These are phyloP conservation scores for Pollicipes pollicipes DNA, from an alignment of 1,140 invertebrate species.

Conservation along the genomic window DNA sequence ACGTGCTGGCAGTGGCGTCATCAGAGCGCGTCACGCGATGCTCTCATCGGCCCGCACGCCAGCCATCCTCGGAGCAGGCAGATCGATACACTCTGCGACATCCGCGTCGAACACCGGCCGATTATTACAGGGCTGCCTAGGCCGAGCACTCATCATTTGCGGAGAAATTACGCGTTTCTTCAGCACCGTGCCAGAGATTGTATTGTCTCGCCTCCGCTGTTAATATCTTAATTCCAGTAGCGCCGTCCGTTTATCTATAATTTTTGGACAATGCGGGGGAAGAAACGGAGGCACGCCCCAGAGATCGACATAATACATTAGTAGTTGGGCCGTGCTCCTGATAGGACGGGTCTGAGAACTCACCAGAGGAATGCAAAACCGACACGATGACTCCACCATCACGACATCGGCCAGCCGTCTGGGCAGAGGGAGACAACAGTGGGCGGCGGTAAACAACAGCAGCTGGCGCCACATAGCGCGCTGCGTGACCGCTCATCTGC, in stretches of 20 bases:
- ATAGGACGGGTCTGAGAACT: background rate
- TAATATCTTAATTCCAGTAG: conserved; percentile 1
- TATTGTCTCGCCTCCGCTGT: background rate
- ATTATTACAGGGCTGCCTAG: background rate
- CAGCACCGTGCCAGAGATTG: background rate
- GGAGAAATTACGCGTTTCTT: background rate
- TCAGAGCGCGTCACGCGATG: background rate
- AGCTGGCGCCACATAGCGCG: too few species aligned
- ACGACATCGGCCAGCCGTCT: background rate
- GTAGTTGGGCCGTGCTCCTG: background rate
- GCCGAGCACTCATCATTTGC: background rate
- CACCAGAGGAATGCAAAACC: background rate
- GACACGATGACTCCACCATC: background rate
- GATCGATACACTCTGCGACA: background rate
- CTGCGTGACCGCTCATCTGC: too few species aligned
- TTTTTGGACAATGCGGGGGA: background rate
- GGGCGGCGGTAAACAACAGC: too few species aligned
- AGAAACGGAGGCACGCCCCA: background rate
- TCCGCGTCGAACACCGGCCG: background rate
- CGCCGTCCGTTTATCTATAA: background rate
- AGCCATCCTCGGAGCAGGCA: background rate
- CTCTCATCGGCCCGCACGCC: background rate
- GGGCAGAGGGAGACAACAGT: background rate
- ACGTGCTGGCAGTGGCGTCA: background rate
- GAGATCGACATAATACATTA: background rate